phyloP scores from a whole-genome alignment of 1,140 invertebrate species.

The Zophobas morio region DNA sequence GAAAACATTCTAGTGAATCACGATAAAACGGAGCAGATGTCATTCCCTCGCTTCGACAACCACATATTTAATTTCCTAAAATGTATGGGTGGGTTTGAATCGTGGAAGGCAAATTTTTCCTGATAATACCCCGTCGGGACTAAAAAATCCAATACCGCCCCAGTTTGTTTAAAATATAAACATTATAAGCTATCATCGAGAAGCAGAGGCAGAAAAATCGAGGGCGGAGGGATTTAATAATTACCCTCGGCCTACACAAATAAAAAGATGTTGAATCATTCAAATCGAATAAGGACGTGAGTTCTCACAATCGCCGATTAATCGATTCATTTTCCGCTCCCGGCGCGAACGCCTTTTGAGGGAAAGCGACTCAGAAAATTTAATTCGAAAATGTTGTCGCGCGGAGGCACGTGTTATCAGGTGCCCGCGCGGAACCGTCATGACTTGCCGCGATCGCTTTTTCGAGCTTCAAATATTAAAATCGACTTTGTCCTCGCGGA shows the following conservation, averaged over 20 bases:
- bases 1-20: too few relatives aligned
- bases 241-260: background rate
- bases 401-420: too few relatives aligned
- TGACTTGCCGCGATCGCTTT: background rate
- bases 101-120: constrained; percentile 17
- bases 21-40: too few relatives aligned
- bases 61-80: too few relatives aligned
- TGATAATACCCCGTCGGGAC: constrained; percentile 16
- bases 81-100: constrained; percentile 16
- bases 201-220: background rate
- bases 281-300: too few relatives aligned
- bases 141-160: constrained; percentile 21
- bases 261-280: background rate
- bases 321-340: too few relatives aligned
- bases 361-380: too few relatives aligned
- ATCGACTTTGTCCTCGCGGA: constrained; percentile 39
- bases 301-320: too few relatives aligned
- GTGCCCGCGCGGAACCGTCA: too few relatives aligned
- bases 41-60: too few relatives aligned
- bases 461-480: constrained; percentile 32
- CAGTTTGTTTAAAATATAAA: constrained; percentile 28
- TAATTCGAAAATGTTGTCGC: too few relatives aligned
- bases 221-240: background rate
- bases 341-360: too few relatives aligned
- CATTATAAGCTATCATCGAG: background rate